Percentiles rank a stretch among this genome's conserved stretches.
These are phyloP conservation scores for Smittia sp. DNA, from an alignment of 2,888 invertebrate species.

Conservation along the genomic window DNA sequence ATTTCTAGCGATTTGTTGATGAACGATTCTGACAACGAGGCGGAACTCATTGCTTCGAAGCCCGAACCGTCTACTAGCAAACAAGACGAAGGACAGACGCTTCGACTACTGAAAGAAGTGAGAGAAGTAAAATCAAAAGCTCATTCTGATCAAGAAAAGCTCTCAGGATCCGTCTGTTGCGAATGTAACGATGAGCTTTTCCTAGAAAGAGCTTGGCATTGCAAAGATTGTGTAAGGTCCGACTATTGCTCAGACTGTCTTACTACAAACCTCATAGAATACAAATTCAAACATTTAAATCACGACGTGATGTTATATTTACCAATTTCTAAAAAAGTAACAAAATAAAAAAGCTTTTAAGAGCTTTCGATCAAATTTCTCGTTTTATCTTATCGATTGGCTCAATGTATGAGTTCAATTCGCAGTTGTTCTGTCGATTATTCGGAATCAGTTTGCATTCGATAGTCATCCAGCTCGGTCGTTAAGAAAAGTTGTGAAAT, in stretches of 20 bases:
- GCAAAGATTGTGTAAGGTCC: not conserved
- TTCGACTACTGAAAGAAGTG: not conserved
- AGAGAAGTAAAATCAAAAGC: not conserved
- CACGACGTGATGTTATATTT: too few relatives aligned
- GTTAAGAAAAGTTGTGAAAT: too few relatives aligned
- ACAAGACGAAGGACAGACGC: not conserved
- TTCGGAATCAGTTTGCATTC: too few relatives aligned
- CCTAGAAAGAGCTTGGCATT: not conserved
- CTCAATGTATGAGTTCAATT: too few relatives aligned
- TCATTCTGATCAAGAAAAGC: not conserved
- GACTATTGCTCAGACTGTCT: not conserved
- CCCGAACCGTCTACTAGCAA: too few relatives aligned
- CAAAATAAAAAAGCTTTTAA: too few relatives aligned
- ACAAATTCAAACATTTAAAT: too few relatives aligned
- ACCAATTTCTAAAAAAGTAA: too few relatives aligned
- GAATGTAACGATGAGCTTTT: not conserved
- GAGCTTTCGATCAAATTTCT: too few relatives aligned
- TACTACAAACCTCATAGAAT: not conserved
- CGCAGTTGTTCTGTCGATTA: too few relatives aligned
- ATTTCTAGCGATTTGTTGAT: not conserved
- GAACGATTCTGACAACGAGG: not conserved
- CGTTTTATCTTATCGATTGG: too few relatives aligned
- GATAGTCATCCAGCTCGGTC: too few relatives aligned
- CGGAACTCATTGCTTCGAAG: not conserved
- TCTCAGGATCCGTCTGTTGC: not conserved